A percentile compares a stretch with the other conserved stretches of the same genome.
Evolutionary conservation across 2,888 invertebrate genomes (phyloP).

Genomic region (Eledone cirrhosa): DNA sequence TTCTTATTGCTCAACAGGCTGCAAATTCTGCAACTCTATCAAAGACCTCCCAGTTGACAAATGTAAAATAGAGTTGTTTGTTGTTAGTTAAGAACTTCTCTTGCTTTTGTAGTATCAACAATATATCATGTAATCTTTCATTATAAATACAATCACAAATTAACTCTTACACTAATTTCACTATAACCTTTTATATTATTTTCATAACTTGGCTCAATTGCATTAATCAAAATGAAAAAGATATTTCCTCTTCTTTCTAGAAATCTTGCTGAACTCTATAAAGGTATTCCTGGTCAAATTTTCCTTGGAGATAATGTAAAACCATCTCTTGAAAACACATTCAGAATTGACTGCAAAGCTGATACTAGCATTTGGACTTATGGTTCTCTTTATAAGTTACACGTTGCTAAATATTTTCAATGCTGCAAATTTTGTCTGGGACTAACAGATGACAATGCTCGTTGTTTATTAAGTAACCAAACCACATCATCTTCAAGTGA

Average conservation of each 20-base stretch:
- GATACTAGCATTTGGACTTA: slow-evolving; percentile 62
- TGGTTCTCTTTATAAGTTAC: slow-evolving; percentile 60
- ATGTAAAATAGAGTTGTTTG: too few relatives aligned
- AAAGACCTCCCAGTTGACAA: too few relatives aligned
- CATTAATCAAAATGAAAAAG: too few relatives aligned
- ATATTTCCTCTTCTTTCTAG: slow-evolving; percentile 7
- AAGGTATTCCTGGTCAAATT: slow-evolving; percentile 39
- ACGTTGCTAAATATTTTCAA: slow-evolving; percentile 55
- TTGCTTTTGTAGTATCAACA: too few relatives aligned
- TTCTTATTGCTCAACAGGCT: too few relatives aligned
- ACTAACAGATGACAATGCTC: slow-evolving; percentile 15
- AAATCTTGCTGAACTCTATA: neutral
- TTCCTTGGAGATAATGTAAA: slow-evolving; percentile 58
- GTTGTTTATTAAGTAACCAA: slow-evolving; percentile 33
- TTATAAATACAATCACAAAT: too few relatives aligned
- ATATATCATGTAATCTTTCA: too few relatives aligned
- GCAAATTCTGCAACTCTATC: too few relatives aligned
- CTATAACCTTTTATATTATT: too few relatives aligned
- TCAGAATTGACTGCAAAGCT: slow-evolving; percentile 56
- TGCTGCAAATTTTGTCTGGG: slow-evolving; percentile 40
- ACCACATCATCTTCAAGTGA: neutral
- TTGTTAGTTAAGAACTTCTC: neutral
- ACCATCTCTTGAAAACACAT: slow-evolving; percentile 56
- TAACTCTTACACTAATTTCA: too few relatives aligned
- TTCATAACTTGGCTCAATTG: too few relatives aligned